Evolutionary conservation across 2,888 invertebrate genomes (phyloP), one percentile per base, ranked within the genome.

Genomic region (Drosophila kanekoi): DNA sequence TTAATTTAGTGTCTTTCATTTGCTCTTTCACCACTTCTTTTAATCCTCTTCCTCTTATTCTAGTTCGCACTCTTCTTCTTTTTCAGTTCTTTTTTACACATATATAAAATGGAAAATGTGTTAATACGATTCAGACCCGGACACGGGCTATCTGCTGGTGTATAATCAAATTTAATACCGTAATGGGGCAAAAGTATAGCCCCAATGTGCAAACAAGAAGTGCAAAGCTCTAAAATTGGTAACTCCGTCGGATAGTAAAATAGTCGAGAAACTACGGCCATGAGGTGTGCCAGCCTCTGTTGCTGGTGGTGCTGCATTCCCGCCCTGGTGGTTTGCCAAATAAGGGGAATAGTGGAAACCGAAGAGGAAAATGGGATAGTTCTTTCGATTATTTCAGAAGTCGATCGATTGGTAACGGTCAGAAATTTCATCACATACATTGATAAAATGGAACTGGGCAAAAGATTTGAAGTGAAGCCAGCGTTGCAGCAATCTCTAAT

Each of bases 401-500:
- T 28, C 9, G 16, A 70, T 18, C 14, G 11, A 6, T 2, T 18
- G 0, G 3, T 6, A 1, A 11, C n/a, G 9, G 44, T 16, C 16
- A 16, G 14, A 0, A 48, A 23, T 14, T 52, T 51, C 0, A 49
- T 69, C 4, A 41, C 43, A 3, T 71, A 33, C 18, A 28, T 9
- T 37, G 57, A 16, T n/a, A 41, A 35, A 4, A 16, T 10, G 10
- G 11, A 37, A 4, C 1, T 3, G 4, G n/a, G 33, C 1, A 11
- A 23, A 4, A 13, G 2, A 3, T 38, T 16, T 3, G 1, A 16
- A 9, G 16, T 40, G 0, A 9, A 4, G 0, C 3, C 53, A 6
- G 32, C 60, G 1, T 10, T 72, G 1, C 35, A 28, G 1, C 20
- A 44, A 10, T 13, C n/a, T 10, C 9, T 72, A 38, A 45, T 64